phyloP scores from a whole-genome alignment of 2,113 vertebrate genomes.

The Ctenodactylus gundi region DNA sequence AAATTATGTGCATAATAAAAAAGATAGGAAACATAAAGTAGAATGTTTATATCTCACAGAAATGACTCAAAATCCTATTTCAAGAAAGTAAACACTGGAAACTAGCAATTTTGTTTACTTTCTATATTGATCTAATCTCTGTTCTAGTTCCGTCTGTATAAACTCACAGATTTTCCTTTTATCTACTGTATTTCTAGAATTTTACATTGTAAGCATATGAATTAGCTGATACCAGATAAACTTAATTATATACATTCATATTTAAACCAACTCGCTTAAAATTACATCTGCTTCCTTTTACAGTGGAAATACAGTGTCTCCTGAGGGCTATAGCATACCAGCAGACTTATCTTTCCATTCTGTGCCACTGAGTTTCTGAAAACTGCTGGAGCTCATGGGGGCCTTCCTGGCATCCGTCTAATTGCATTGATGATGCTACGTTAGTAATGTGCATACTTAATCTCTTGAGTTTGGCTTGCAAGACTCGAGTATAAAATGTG shows the following conservation, averaged over 20 bases:
- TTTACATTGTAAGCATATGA: slow-evolving; percentile 38
- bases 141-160: slow-evolving; percentile 7
- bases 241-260: slow-evolving; percentile 36
- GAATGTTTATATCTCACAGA: slow-evolving; percentile 62
- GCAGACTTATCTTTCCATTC: slow-evolving; percentile 62
- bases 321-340: slow-evolving; percentile 47
- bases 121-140: background rate
- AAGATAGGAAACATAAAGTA: slow-evolving; percentile 68
- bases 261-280: slow-evolving; percentile 62
- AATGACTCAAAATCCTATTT: slow-evolving; percentile 68
- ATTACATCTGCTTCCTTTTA: slow-evolving; percentile 3
- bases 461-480: slow-evolving; percentile 70
- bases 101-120: slow-evolving; percentile 50
- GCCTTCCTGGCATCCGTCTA: slow-evolving; percentile 48
- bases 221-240: slow-evolving; percentile 38
- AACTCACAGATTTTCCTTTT: background rate
- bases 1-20: slow-evolving; percentile 66
- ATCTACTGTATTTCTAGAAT: background rate
- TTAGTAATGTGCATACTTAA: slow-evolving; percentile 71
- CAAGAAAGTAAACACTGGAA: slow-evolving; percentile 69
- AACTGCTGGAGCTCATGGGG: slow-evolving; percentile 30
- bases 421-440: slow-evolving; percentile 54
- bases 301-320: background rate
- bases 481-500: slow-evolving; percentile 72
- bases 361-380: slow-evolving; percentile 58